These are phyloP conservation scores for Oncorhynchus nerka DNA, from an alignment of 2,113 vertebrate genomes.

Conservation along the genomic window DNA sequence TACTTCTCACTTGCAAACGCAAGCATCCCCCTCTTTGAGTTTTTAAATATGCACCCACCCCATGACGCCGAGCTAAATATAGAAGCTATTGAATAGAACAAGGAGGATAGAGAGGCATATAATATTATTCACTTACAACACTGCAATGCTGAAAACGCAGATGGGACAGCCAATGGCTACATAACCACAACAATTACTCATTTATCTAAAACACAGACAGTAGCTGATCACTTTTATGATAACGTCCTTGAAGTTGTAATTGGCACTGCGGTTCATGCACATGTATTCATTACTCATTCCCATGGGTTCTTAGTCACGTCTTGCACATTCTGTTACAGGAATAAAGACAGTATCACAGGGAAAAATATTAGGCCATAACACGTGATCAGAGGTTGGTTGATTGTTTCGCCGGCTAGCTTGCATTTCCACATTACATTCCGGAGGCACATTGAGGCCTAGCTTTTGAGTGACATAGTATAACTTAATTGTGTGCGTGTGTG, in stretches of 20 bases:
- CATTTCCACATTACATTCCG: background rate
- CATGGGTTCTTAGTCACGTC: background rate
- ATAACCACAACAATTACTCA: background rate
- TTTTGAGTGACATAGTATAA: background rate
- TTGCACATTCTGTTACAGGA: background rate
- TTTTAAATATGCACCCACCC: background rate
- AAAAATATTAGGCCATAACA: background rate
- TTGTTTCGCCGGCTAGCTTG: background rate
- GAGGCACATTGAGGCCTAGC: background rate
- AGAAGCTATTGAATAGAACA: background rate
- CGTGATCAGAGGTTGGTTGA: background rate
- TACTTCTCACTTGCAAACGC: background rate
- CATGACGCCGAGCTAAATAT: background rate
- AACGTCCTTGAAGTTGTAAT: background rate
- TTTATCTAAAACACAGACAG: background rate
- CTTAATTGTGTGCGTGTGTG: background rate
- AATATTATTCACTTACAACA: background rate
- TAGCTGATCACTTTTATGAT: background rate
- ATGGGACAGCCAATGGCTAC: background rate
- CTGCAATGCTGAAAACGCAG: background rate
- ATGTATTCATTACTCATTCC: background rate
- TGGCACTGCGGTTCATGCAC: background rate
- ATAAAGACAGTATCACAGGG: background rate
- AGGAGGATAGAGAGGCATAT: background rate
- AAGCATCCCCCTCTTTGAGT: background rate